Base-by-base conservation (phyloP, 2,797 vertebrate genomes). In the Peromyscus melanophrys region DNA sequence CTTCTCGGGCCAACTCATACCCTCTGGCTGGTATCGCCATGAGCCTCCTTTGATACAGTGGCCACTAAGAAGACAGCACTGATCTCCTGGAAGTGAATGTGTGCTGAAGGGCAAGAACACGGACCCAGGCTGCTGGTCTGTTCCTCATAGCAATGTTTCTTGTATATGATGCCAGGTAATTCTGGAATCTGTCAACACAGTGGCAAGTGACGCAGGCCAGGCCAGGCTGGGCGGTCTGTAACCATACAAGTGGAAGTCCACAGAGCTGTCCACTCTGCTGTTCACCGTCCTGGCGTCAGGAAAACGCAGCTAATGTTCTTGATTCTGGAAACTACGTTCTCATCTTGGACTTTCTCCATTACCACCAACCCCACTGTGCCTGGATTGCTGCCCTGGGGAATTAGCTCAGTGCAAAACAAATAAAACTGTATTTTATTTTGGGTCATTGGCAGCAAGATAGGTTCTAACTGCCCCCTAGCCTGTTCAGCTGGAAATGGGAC, bases 331-430 rank as follows among this genome's bases (percentile, higher is more conserved):
- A 82, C 87, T 85, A 34, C 16, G n/a, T 90, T 63, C 67, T 95
- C 90, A 80, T 95, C 88, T 92, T 82, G 86, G 88, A 59, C 43
- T 92, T 94, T 86, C 96, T 96, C 95, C 88, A 78, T 94, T 29
- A 90, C 77, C 92, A 94, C 73, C 94, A 96, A 34, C 49, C 73
- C 81, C 16, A 2, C 84, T 86, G 88, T 0, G 29, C 95, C 73
- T 94, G 77, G 89, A 52, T 21, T 17, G 71, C 65, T 73, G 92
- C 90, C 92, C 89, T 90, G 67, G 75, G 73, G 82, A 65, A 94
- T 84, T 80, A 71, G 90, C 87, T 96, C 82, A 92, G 88, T 49
- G 65, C 67, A 97, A 85, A 97, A 94, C 88, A 97, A 98, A 95
- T 55, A 91, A 87, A 96, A 94, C 81, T 69, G 77, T n/a, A 85